Conservation (phyloP, 2,797 vertebrate species). For the Sitta carolinensis region DNA sequence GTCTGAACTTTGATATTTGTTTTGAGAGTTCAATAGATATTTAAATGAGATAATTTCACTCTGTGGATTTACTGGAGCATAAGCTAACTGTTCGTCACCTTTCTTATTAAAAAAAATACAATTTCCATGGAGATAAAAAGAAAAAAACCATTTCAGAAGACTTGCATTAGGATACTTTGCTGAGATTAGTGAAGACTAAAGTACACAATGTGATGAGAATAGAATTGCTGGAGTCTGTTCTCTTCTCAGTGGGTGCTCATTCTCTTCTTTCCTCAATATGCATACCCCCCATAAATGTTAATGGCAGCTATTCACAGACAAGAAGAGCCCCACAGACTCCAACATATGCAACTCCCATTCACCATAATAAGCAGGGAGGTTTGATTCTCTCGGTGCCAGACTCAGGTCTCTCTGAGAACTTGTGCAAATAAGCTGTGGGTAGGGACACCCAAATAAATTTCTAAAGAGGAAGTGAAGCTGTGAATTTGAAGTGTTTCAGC, state of each 20-base stretch:
- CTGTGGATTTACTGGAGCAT: slow-evolving; percentile 25
- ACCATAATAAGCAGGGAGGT: slow-evolving; percentile 18
- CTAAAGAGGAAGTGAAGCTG: not conserved
- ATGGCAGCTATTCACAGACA: slow-evolving; percentile 63
- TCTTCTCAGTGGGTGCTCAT: slow-evolving; percentile 38
- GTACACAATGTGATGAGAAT: slow-evolving; percentile 63
- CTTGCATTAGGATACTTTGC: slow-evolving; percentile 54
- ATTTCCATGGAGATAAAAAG: slow-evolving; percentile 47
- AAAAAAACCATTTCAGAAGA: not conserved
- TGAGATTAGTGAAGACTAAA: slow-evolving; percentile 70
- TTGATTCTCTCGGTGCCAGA: not conserved
- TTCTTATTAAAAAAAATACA: slow-evolving; percentile 17
- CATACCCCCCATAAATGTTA: slow-evolving; percentile 68
- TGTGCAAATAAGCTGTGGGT: slow-evolving; percentile 33
- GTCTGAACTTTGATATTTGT: slow-evolving; percentile 38
- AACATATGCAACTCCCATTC: slow-evolving; percentile 44
- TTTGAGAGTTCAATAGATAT: slow-evolving; percentile 34
- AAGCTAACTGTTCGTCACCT: not conserved
- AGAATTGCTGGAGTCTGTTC: slow-evolving; percentile 61
- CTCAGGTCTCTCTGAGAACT: slow-evolving; percentile 7
- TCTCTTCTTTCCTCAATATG: slow-evolving; percentile 59
- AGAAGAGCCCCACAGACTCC: slow-evolving; percentile 59
- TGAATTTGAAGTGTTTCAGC: not conserved
- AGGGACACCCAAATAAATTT: slow-evolving; percentile 12
- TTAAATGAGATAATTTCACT: slow-evolving; percentile 33